These are phyloP conservation scores for Hoplodrina ambigua DNA, from an alignment of 2,888 invertebrate genomes.

Conservation along the genomic window DNA sequence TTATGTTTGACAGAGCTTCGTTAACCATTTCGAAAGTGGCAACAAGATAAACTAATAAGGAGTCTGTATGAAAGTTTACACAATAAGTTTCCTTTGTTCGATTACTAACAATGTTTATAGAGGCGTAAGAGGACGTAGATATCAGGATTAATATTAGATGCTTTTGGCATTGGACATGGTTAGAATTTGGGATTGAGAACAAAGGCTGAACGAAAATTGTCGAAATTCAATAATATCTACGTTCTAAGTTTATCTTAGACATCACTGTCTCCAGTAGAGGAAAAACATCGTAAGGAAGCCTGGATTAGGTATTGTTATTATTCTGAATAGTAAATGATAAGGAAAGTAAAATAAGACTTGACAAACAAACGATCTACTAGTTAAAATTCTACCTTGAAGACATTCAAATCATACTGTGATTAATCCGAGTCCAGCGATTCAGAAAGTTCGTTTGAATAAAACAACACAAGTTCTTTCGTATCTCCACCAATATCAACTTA, in stretches of 20 bases:
- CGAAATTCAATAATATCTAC: neutral
- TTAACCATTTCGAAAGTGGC: slow-evolving; percentile 73
- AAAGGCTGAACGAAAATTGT: neutral
- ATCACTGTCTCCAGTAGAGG: no score
- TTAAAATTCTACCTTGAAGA: slow-evolving; percentile 14
- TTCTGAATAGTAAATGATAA: no score
- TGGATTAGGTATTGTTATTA: no score
- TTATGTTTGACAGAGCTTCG: slow-evolving; percentile 72
- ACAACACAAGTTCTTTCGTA: neutral
- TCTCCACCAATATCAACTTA: slow-evolving; percentile 8
- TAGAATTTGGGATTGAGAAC: neutral
- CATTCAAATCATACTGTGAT: slow-evolving; percentile 15
- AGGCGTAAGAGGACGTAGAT: slow-evolving; percentile 12
- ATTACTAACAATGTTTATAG: slow-evolving; percentile 27
- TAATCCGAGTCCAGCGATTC: slow-evolving; percentile 5
- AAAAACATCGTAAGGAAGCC: no score
- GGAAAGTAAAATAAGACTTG: neutral
- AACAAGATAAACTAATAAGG: slow-evolving; percentile 37
- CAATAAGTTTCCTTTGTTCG: slow-evolving; percentile 36
- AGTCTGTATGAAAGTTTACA: slow-evolving; percentile 33
- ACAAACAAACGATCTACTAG: neutral
- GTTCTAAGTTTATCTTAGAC: no score
- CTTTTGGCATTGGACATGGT: neutral
- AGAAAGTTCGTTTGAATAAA: neutral
- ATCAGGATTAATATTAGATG: slow-evolving; percentile 1